Evolutionary conservation across 1,140 invertebrate species (phyloP), one percentile per base, ranked within the genome.

Genomic region (Marisa cornuarietis): DNA sequence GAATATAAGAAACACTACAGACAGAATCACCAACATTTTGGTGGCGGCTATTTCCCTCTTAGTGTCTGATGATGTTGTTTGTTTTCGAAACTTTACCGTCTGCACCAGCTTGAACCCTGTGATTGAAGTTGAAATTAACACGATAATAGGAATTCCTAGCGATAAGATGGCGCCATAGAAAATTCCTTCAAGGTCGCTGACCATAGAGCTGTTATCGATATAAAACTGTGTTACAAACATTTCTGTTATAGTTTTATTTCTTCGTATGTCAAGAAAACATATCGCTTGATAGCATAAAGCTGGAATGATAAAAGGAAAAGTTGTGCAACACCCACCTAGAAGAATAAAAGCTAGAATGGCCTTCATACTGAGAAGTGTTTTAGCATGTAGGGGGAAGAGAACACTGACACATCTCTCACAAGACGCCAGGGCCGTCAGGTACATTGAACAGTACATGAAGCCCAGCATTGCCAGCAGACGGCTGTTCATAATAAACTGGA

Each of bases 341-440:
- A 49, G 5, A 22, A 76, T 54, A 20, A 76, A 22, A 9, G 58
- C 62, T 18, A 24, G 61, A 0, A 61, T 77, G 13, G 76, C 52
- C 49, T 77, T 77, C 4, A 65, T 77, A 24, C 54, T 77, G n/a
- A 77, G 76, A n/a, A 77, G 20, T 20, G 42, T 68, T 63, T 77
- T 31, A 6, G 74, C 66, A 63, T 61, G 74, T 3, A 76, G 61
- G 0, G 74, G 74, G 18, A 61, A 65, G 14, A 76, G n/a, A 13
- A 76, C 74, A 22, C 61, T 65, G 6, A 76, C 31, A 61, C 74
- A 76, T 22, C 76, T 66, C 65, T 77, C 76, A 42, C 76, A 77
- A 52, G 76, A 63, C 18, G 66, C 68, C 18, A 77, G 49, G 49
- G 26, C 68, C 11, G 76, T 51, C 31, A 77, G 31, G 65, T 68